Conservation (phyloP, 2,113 vertebrate species). For the Ceyx margarethae region DNA sequence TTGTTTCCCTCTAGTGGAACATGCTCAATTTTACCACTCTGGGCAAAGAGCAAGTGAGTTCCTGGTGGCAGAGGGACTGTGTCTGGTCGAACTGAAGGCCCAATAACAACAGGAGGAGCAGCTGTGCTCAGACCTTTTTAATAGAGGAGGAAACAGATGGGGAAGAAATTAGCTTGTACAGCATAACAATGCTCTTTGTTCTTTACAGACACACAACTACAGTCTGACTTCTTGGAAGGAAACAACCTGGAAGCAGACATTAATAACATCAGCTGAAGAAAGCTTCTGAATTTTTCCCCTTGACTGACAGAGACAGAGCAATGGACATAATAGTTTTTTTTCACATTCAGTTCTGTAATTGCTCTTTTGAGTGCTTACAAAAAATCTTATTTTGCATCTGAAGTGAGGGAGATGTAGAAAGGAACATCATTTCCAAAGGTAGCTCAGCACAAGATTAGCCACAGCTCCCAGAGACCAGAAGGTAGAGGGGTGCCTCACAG, state of each 20-base stretch:
- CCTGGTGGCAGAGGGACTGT: constrained; percentile 82
- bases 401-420: neutral
- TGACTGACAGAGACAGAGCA: neutral
- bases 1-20: constrained; percentile 82
- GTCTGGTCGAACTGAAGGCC: constrained; percentile 81
- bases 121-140: constrained; percentile 80
- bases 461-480: neutral
- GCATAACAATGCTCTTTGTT: neutral
- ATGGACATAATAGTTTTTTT: neutral
- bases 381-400: neutral
- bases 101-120: constrained; percentile 62
- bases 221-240: neutral
- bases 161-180: neutral
- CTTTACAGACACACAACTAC: neutral
- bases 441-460: neutral
- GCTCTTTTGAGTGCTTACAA: neutral
- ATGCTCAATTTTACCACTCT: constrained; percentile 89
- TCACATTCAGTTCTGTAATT: neutral
- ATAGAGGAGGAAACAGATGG: constrained; percentile 4
- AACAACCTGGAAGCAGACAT: neutral
- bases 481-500: neutral
- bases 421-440: neutral
- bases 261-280: constrained; percentile 24
- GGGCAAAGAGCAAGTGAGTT: constrained; percentile 87
- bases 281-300: neutral